Conservation (phyloP, 2,113 vertebrate genomes). For the Eudyptes chrysolophus region DNA sequence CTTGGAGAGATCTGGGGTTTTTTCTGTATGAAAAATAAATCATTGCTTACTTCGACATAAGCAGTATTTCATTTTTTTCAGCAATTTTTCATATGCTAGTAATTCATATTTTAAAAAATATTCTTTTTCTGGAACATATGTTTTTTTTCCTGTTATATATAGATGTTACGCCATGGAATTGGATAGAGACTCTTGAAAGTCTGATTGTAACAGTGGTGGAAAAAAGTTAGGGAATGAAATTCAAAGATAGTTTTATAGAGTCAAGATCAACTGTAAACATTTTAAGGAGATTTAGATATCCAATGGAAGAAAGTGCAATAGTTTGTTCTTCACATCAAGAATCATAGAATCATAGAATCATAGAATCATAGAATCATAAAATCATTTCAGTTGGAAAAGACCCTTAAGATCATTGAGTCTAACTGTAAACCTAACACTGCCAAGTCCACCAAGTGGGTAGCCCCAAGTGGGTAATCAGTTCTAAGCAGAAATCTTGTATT, state of each 20-base stretch:
- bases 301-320: background rate
- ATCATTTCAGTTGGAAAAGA: background rate
- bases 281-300: background rate
- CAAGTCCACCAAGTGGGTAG: background rate
- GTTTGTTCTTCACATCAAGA: background rate
- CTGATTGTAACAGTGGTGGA: background rate
- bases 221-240: background rate
- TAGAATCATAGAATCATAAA: background rate
- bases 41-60: background rate
- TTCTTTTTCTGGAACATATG: background rate
- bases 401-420: background rate
- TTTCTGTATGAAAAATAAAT: background rate
- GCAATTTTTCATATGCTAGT: background rate
- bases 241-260: background rate
- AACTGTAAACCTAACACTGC: background rate
- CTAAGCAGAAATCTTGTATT: background rate
- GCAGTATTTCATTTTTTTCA: background rate
- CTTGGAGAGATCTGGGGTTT: background rate
- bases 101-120: background rate
- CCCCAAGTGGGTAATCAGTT: background rate
- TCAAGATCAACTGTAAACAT: background rate
- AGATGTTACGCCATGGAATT: background rate
- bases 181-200: background rate
- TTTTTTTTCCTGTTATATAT: background rate
- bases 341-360: background rate